Conservation (phyloP, 2,797 vertebrate species). For the Sparus aurata region DNA sequence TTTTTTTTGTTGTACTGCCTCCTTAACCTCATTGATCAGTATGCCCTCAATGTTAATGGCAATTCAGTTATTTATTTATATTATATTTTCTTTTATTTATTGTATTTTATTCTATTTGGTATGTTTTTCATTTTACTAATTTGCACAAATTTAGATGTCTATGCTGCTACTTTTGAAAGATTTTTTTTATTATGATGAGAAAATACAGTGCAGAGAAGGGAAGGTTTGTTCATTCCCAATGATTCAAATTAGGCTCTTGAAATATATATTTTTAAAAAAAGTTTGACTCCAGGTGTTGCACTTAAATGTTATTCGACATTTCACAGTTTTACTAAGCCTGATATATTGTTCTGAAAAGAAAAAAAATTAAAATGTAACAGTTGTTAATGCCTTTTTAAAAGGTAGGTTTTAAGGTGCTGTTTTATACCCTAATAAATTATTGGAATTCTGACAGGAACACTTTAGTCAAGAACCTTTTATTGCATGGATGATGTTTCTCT, state of each 20-base stretch:
- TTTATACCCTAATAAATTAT: neutral
- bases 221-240: too few species aligned
- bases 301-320: neutral
- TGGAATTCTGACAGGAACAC: neutral
- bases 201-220: too few species aligned
- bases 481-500: conserved; percentile 15
- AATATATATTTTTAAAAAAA: too few species aligned
- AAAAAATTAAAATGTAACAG: neutral
- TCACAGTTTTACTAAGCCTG: neutral
- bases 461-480: neutral
- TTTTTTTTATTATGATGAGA: too few species aligned
- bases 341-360: neutral
- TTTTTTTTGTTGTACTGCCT: neutral
- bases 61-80: neutral
- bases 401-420: too few species aligned
- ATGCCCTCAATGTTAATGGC: neutral
- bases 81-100: neutral
- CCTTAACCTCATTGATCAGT: neutral
- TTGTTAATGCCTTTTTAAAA: neutral
- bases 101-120: too few species aligned
- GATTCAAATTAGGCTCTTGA: too few species aligned
- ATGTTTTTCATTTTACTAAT: too few species aligned
- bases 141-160: too few species aligned
- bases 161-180: too few species aligned
- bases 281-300: neutral